phyloP scores from a whole-genome alignment of 30 jellyfish, hydroid and myxozoan genomes.

The Rhopilema esculentum region DNA sequence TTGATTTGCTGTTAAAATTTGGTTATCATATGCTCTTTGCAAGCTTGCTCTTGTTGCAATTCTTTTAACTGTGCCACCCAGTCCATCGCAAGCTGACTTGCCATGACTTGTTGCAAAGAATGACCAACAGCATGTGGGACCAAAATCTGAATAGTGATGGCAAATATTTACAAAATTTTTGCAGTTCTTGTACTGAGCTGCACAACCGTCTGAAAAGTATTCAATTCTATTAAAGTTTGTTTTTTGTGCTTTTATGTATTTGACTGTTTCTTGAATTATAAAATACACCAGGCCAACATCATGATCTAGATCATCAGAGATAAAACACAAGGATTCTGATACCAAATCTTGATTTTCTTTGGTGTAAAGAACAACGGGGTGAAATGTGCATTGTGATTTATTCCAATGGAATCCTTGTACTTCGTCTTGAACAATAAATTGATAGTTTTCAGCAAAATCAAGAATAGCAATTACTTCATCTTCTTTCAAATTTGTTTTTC shows the following conservation, averaged over 20 bases:
- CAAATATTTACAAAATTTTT: conserved; percentile 67
- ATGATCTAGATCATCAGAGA: conserved; percentile 75
- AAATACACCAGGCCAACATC: conserved; percentile 56
- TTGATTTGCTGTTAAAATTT: conserved; percentile 51
- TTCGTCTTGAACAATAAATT: conserved; percentile 73
- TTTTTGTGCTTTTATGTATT: neutral
- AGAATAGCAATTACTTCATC: conserved; percentile 50
- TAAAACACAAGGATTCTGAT: conserved; percentile 51
- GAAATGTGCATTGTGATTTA: conserved; percentile 50
- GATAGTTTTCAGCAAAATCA: conserved; percentile 72
- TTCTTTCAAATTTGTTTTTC: conserved; percentile 23
- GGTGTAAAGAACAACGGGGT: conserved; percentile 49
- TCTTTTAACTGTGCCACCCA: conserved; percentile 80
- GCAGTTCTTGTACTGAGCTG: conserved; percentile 85
- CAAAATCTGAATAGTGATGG: conserved; percentile 58
- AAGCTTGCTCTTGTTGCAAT: conserved; percentile 70
- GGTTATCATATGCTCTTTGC: conserved; percentile 31
- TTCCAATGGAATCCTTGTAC: conserved; percentile 71
- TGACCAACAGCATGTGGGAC: conserved; percentile 65
- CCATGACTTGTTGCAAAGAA: conserved; percentile 85
- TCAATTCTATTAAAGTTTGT: conserved; percentile 7
- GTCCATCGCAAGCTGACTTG: conserved; percentile 86
- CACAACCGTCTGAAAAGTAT: conserved; percentile 86
- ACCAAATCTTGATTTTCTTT: neutral
- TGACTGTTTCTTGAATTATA: conserved; percentile 18